A percentile compares a stretch with the other conserved stretches of the same genome.
Evolutionary conservation across 2,113 vertebrate genomes (phyloP).

Genomic region (Pterophyllum scalare): DNA sequence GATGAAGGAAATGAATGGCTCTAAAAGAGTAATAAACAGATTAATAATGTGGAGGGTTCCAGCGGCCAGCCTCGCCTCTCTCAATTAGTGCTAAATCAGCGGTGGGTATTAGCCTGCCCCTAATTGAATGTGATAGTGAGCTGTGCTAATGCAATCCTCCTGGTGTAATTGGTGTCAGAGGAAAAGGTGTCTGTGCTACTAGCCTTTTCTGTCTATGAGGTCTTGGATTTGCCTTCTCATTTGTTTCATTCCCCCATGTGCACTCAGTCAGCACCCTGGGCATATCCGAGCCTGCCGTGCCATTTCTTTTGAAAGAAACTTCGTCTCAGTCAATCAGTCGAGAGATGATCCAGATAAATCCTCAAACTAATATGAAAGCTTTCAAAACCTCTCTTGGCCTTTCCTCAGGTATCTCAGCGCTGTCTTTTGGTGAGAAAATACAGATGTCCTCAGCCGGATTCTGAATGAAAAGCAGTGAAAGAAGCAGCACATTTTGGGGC

Average conservation of each 20-base stretch:
- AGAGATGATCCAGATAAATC: slow-evolving; percentile 38
- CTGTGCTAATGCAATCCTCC: slow-evolving; percentile 70
- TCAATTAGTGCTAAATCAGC: slow-evolving; percentile 80
- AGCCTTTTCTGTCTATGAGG: slow-evolving; percentile 7
- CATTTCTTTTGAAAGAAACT: background rate
- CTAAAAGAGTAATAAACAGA: slow-evolving; percentile 75
- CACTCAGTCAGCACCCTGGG: slow-evolving; percentile 6
- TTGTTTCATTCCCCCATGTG: slow-evolving; percentile 16
- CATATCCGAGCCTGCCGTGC: slow-evolving; percentile 16
- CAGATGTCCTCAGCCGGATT: slow-evolving; percentile 3
- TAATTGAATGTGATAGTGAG: slow-evolving; percentile 79
- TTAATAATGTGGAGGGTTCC: slow-evolving; percentile 70
- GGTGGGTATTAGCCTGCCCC: slow-evolving; percentile 62
- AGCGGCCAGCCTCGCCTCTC: slow-evolving; percentile 60
- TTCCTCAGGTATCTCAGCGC: background rate
- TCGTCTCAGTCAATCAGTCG: slow-evolving; percentile 25
- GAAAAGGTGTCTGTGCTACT: slow-evolving; percentile 26
- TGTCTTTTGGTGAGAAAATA: slow-evolving; percentile 8
- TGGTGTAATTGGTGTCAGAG: slow-evolving; percentile 75
- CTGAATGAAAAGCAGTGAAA: background rate
- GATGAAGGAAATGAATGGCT: slow-evolving; percentile 43
- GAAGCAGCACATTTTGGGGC: slow-evolving; percentile 8
- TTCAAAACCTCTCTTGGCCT: slow-evolving; percentile 13
- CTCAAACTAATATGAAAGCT: slow-evolving; percentile 17
- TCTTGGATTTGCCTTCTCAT: slow-evolving; percentile 8